Base-by-base conservation (phyloP, 2,888 invertebrate species). In the Orthosia gothica region DNA sequence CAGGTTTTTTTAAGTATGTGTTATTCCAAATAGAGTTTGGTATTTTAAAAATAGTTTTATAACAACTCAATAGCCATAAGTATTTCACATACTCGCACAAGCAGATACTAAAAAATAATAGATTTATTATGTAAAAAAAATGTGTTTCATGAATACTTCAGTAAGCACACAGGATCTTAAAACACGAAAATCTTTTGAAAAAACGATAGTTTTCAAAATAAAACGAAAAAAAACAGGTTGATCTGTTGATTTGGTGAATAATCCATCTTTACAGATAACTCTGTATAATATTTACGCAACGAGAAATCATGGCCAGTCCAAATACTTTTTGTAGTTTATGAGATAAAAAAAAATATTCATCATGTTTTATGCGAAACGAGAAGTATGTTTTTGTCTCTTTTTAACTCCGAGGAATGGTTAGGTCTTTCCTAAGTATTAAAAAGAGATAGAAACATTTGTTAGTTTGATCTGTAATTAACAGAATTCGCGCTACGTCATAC, bases 41-140 rank as follows among this genome's bases (percentile, higher is more conserved):
- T 26, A 26, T 26, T 26, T 26, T 3, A 26, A 32, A 40, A 40
- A 40, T 9, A 9, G 40, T 40, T 40, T 40, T 40, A 40, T 40
- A n/a, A 16, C n/a, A 9, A 50, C 18, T 26, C n/a, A 4, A 23
- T 18, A 23, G 1, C 2, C 49, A 26, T 63, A 23, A 9, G 13
- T 18, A 18, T 18, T 16, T 26, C n/a, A 64, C 26, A n/a, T n/a
- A 50, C 0, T n/a, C 64, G 64, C 32, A 65, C 64, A 52, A 65
- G 16, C 50, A 40, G 7, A 40, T 20, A 18, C 40, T 40, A 40
- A 9, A 40, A 32, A 32, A 7, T 7, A 5, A 40, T 9, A 40
- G 40, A 7, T 9, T 1, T 40, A 40, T 9, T 9, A 40, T 40
- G 7, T 7, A 7, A 40, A 40, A 40, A 40, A 9, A 32, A n/a